phyloP scores from a whole-genome alignment of 2,113 vertebrate species.

The Girardinichthys multiradiatus region DNA sequence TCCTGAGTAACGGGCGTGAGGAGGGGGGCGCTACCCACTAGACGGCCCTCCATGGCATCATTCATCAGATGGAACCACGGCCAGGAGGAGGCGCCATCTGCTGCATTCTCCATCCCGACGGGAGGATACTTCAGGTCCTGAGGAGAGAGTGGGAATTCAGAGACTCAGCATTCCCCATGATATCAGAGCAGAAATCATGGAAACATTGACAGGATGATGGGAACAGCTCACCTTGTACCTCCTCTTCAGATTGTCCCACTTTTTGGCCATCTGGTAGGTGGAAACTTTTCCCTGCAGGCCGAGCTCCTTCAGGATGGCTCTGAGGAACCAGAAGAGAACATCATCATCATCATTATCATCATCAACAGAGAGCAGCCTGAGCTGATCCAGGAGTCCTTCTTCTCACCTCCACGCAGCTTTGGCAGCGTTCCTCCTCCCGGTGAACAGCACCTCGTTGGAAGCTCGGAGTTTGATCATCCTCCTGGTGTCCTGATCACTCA shows the following conservation, averaged over 20 bases:
- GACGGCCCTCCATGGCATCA: constrained; percentile 78
- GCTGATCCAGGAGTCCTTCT: background rate
- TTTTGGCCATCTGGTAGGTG: constrained; percentile 81
- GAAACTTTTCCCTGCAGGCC: constrained; percentile 78
- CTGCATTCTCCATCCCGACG: constrained; percentile 69
- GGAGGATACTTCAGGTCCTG: constrained; percentile 81
- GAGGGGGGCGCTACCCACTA: constrained; percentile 64
- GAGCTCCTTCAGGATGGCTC: constrained; percentile 80
- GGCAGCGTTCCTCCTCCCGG: constrained; percentile 79
- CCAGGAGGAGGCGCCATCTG: constrained; percentile 74
- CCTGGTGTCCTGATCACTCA: constrained; percentile 80
- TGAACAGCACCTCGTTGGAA: constrained; percentile 76
- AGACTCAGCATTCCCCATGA: background rate
- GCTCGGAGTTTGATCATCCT: constrained; percentile 79
- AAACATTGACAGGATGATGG: background rate
- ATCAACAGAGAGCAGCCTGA: background rate
- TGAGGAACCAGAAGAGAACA: constrained; percentile 27
- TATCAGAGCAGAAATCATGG: background rate
- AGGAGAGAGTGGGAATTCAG: constrained; percentile 1
- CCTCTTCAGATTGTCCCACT: constrained; percentile 84
- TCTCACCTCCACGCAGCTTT: constrained; percentile 81
- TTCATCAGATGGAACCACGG: constrained; percentile 83
- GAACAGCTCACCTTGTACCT: constrained; percentile 75
- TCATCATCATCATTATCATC: background rate
- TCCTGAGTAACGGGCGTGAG: constrained; percentile 63